Percentiles rank a stretch among this genome's conserved stretches.
These are phyloP conservation scores for Rhaphigaster nebulosa DNA, from an alignment of 2,888 invertebrate genomes.

Conservation along the genomic window DNA sequence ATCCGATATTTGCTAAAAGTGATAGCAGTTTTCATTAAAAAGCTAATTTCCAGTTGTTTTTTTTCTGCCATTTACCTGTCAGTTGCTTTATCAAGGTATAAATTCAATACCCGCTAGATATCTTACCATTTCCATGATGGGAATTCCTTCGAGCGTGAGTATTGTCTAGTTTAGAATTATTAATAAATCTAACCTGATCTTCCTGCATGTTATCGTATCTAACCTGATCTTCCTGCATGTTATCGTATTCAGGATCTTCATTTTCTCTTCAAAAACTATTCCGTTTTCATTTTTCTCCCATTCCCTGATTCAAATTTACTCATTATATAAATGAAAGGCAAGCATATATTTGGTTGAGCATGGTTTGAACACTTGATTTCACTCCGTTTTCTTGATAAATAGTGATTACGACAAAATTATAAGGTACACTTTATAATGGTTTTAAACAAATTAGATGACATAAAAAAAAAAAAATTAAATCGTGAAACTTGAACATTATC, in stretches of 20 bases:
- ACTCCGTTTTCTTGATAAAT: neutral
- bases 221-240: conserved; percentile 55
- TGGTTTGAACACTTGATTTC: conserved; percentile 48
- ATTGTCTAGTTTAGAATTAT: neutral
- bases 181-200: conserved; percentile 55
- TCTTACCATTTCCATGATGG: conserved; percentile 26
- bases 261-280: conserved; percentile 62
- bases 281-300: conserved; percentile 52
- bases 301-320: conserved; percentile 53
- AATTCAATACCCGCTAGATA: neutral
- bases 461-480: too few species aligned
- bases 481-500: too few species aligned
- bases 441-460: too few species aligned
- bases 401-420: neutral
- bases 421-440: neutral
- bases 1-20: conserved; percentile 24
- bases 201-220: conserved; percentile 54
- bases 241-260: conserved; percentile 59
- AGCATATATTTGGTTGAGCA: conserved; percentile 20
- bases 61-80: conserved; percentile 18
- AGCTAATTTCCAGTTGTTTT: neutral
- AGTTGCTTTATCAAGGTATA: neutral
- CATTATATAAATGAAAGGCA: neutral
- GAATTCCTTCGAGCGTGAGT: neutral
- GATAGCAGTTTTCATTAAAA: conserved; percentile 25